Conservation (phyloP, 2,888 invertebrate species). For the Ochropleura leucogaster region DNA sequence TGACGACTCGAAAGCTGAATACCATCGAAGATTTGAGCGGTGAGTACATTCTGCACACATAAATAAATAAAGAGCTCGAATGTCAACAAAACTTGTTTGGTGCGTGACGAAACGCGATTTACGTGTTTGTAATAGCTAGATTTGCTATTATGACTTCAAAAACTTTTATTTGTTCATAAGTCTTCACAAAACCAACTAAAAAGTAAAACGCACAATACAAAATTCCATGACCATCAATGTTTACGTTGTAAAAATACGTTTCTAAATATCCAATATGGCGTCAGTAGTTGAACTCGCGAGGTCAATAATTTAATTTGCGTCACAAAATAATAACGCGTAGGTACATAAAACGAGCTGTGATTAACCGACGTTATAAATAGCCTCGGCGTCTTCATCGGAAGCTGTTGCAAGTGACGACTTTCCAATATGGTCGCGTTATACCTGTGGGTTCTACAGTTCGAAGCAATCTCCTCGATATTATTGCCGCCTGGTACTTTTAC, state of each 20-base stretch:
- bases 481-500: slow-evolving; percentile 76
- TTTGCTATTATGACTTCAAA: slow-evolving; percentile 4
- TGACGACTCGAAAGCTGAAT: slow-evolving; percentile 87
- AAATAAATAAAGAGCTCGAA: slow-evolving; percentile 79
- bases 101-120: slow-evolving; percentile 73
- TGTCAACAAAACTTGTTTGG: slow-evolving; percentile 72
- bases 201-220: slow-evolving; percentile 31
- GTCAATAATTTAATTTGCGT: slow-evolving; percentile 73
- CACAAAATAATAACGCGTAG: slow-evolving; percentile 65
- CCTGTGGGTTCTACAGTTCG: slow-evolving; percentile 65
- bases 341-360: slow-evolving; percentile 65
- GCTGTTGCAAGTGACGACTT: slow-evolving; percentile 55
- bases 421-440: slow-evolving; percentile 70
- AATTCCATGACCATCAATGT: slow-evolving; percentile 50
- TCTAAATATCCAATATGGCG: slow-evolving; percentile 65
- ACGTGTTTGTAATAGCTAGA: slow-evolving; percentile 65
- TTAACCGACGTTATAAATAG: slow-evolving; percentile 63
- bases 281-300: slow-evolving; percentile 70
- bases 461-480: slow-evolving; percentile 62
- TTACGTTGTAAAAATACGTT: slow-evolving; percentile 58
- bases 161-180: background rate
- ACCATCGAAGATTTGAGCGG: slow-evolving; percentile 88
- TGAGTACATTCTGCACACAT: slow-evolving; percentile 75
- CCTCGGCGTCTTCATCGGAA: slow-evolving; percentile 41
- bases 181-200: background rate